Conservation (phyloP, 2,888 invertebrate species). For the Ernsta delagoae region DNA sequence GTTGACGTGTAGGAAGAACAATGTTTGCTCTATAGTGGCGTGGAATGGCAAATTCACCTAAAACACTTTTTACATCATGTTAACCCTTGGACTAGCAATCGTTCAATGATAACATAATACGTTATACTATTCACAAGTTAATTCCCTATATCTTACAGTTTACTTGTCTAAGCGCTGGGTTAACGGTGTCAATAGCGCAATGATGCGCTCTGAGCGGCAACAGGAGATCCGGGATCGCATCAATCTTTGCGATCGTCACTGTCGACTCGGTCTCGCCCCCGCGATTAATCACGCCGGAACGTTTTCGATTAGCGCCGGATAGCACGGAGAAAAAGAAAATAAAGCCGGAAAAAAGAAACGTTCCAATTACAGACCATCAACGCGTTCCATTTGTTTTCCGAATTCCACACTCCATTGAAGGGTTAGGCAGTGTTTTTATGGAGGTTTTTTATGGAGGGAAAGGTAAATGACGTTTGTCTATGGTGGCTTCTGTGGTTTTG, state of each 20-base stretch:
- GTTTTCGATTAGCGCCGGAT: conserved; percentile 80
- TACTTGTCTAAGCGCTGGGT: conserved; percentile 18
- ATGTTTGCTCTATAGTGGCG: too few relatives aligned
- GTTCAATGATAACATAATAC: too few relatives aligned
- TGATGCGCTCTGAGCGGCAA: conserved; percentile 47
- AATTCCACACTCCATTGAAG: conserved; percentile 37
- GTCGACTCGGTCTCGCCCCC: conserved; percentile 68
- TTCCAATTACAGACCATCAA: conserved; percentile 64
- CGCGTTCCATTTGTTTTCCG: conserved; percentile 44
- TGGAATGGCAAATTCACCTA: too few relatives aligned
- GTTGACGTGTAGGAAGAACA: too few relatives aligned
- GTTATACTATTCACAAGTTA: too few relatives aligned
- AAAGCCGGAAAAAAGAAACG: conserved; percentile 56
- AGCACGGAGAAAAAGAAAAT: too few relatives aligned
- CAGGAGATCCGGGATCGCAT: conserved; percentile 56
- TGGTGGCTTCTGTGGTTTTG: conserved; percentile 25
- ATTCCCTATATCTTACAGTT: too few relatives aligned
- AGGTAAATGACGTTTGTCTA: conserved; percentile 15
- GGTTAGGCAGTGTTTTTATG: conserved; percentile 38
- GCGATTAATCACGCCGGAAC: conserved; percentile 77
- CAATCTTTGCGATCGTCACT: conserved; percentile 77
- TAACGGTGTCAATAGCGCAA: conserved; percentile 53
- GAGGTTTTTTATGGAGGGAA: conserved; percentile 24
- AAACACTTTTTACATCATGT: too few relatives aligned
- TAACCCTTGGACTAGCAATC: too few relatives aligned